Base-by-base conservation (phyloP, 2,888 invertebrate species). In the Calameuta pallipes region DNA sequence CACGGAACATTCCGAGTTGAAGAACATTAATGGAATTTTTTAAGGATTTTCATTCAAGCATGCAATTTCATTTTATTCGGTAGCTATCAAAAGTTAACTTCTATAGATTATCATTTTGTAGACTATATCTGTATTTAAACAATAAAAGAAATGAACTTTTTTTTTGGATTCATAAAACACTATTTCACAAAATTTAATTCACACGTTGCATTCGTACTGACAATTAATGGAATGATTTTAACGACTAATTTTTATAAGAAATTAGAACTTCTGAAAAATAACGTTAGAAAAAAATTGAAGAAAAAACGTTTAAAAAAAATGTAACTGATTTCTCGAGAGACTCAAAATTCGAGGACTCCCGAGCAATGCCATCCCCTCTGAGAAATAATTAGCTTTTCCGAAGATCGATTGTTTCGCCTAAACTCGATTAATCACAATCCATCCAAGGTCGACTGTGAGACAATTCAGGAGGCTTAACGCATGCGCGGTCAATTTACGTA, bases 1-100 rank as follows among this genome's bases (percentile, higher is more conserved):
- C 56, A 23, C 23, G 56, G 23, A 23, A 56, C 9, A 23, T 36
- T 36, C 9, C 35, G 74, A 9, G 74, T 80, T 80, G 69, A 77
- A 75, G 74, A 83, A 85, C 83, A 89, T 89, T 88, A 88, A 89
- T 88, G 85, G 86, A 88, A 88, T 89, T 87, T 87, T 84, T 86
- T 86, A 88, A 86, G 81, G 84, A 83, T 83, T 85, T 87, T 86
- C 12, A 86, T 9, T 23, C 23, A 23, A 23, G 56, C 9, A 56
- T 56, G 15, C 0, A 56, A 23, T 56, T 23, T 15, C 9, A 56
- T 56, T 56, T 56, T 9, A 56, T 23, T 9, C 9, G 1, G 23
- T 1, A 23, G 23, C 23, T 56, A 56, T 56, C 23, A 56, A 23
- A 56, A 56, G 56, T 56, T 41, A 41, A 41, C 2, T 41, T 56